phyloP scores from a whole-genome alignment of 2,797 vertebrate species.

The Schizopygopsis pylzovi region DNA sequence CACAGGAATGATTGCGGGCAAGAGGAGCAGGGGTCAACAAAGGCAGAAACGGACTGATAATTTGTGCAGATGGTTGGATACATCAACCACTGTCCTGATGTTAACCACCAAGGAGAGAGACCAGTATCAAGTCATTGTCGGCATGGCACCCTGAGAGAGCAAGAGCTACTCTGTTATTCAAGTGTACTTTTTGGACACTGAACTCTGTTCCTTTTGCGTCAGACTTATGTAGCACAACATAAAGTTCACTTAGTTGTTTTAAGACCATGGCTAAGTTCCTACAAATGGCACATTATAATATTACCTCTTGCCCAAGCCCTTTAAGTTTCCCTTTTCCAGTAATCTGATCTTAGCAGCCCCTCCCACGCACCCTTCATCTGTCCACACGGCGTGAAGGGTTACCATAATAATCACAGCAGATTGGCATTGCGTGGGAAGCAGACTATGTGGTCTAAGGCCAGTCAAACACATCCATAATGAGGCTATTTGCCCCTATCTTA shows the following conservation, averaged over 20 bases:
- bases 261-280: constrained; percentile 33
- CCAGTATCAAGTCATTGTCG: no score
- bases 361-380: constrained; percentile 41
- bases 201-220: constrained; percentile 13
- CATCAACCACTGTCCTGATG: no score
- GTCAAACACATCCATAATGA: constrained; percentile 64
- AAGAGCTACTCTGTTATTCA: not conserved
- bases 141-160: no score
- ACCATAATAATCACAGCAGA: constrained; percentile 63
- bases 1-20: no score
- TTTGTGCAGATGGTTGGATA: no score
- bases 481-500: constrained; percentile 41
- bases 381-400: constrained; percentile 57
- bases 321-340: constrained; percentile 36
- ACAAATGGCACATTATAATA: constrained; percentile 40
- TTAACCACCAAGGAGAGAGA: no score
- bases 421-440: constrained; percentile 60
- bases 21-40: no score
- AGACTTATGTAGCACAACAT: constrained; percentile 27
- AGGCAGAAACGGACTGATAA: no score
- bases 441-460: constrained; percentile 32
- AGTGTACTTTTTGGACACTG: not conserved
- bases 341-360: constrained; percentile 37
- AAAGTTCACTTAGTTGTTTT: constrained; percentile 39
- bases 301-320: constrained; percentile 34